Evolutionary conservation across 2,797 vertebrate species (phyloP).

Genomic region (Gambelia wislizenii): DNA sequence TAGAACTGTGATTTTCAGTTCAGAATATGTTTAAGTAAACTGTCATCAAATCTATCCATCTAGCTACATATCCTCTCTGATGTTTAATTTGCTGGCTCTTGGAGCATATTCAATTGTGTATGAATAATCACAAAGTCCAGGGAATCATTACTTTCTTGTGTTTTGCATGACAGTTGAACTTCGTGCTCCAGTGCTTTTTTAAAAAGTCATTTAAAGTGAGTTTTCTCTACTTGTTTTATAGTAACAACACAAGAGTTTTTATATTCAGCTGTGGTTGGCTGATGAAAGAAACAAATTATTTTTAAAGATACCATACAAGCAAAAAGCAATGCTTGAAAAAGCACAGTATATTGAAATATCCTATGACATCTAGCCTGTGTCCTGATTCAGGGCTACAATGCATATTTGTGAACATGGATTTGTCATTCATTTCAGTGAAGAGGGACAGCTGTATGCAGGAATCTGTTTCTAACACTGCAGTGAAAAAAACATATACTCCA

Average conservation of each 20-base stretch:
- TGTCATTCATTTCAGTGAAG: not conserved
- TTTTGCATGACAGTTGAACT: not conserved
- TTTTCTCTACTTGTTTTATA: not conserved
- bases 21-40: conserved; percentile 22
- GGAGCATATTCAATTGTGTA: not conserved
- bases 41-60: conserved; percentile 3
- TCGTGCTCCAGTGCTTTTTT: not conserved
- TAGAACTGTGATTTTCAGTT: conserved; percentile 19
- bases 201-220: not conserved
- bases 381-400: not conserved
- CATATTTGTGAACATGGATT: not conserved
- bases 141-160: not conserved
- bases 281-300: not conserved
- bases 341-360: not conserved
- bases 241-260: not conserved
- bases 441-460: not conserved
- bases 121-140: accelerated
- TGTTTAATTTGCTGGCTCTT: not conserved
- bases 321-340: not conserved
- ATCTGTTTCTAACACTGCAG: not conserved
- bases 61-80: not conserved
- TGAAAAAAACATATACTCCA: not conserved
- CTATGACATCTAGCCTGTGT: not conserved
- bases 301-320: not conserved
- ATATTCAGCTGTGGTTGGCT: no score